These are phyloP conservation scores for Brachypodius melanocephalos DNA, from an alignment of 2,113 vertebrate genomes.

Conservation along the genomic window DNA sequence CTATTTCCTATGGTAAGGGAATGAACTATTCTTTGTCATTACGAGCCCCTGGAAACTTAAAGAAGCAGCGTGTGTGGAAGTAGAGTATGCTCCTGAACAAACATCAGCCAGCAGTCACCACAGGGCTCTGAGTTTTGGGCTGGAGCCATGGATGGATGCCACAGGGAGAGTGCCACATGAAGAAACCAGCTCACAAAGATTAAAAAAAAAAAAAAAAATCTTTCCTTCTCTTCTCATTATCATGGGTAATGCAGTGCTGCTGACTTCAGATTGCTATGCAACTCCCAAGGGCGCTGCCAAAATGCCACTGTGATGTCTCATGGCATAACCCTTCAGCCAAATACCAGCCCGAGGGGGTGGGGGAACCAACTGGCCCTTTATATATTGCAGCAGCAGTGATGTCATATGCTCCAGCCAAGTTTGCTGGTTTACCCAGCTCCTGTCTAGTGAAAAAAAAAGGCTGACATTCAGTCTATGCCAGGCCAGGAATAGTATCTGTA, in stretches of 20 bases:
- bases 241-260: not conserved
- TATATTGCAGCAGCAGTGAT: conserved; percentile 48
- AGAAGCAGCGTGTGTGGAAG: not conserved
- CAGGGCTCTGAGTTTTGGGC: not conserved
- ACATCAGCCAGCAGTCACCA: not conserved
- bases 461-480: conserved; percentile 54
- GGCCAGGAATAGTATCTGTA: conserved; percentile 51
- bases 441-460: conserved; percentile 33
- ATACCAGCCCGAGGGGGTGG: not conserved
- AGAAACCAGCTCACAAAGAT: not conserved
- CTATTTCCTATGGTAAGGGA: not conserved
- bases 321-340: conserved; percentile 35
- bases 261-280: not conserved
- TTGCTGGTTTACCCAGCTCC: not conserved
- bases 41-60: not conserved
- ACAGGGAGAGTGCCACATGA: not conserved
- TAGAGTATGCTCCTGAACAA: not conserved
- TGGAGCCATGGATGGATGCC: not conserved
- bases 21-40: not conserved
- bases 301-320: conserved; percentile 22
- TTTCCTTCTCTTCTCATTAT: not conserved
- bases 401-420: not conserved
- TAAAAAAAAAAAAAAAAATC: not conserved
- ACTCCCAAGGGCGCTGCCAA: not conserved
- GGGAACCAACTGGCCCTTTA: not conserved